Conservation (phyloP, 2,113 vertebrate species). For the Butastur rufipennis region DNA sequence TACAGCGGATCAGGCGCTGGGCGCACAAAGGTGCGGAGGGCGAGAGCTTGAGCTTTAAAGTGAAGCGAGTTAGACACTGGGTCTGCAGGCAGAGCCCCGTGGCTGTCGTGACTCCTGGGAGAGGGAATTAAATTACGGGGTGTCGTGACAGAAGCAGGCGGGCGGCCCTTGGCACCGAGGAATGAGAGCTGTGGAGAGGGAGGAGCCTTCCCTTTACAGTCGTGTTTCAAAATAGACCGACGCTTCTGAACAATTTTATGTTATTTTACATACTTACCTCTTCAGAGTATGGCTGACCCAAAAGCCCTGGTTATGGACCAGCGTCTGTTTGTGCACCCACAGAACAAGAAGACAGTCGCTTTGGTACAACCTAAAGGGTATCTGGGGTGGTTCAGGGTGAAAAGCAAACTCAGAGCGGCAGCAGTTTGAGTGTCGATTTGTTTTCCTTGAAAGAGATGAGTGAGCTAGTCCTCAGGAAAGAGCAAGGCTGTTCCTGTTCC, state of each 20-base stretch:
- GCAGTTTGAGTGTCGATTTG: fast-evolving
- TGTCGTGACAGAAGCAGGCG: fast-evolving
- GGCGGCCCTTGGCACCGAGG: neutral
- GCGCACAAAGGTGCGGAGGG: neutral
- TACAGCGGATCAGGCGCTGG: neutral
- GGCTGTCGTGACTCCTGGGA: neutral
- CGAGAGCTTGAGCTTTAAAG: fast-evolving
- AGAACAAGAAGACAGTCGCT: neutral
- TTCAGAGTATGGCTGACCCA: neutral
- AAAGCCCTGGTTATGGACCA: neutral
- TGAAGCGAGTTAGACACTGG: neutral
- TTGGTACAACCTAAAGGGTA: neutral
- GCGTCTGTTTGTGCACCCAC: neutral
- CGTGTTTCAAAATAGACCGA: neutral
- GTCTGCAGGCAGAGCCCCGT: neutral
- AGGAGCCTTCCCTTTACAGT: neutral
- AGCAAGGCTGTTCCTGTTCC: neutral
- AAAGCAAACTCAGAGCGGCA: neutral
- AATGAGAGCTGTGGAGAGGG: neutral
- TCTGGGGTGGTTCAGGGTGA: neutral
- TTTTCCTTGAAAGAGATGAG: neutral
- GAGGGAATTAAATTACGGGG: neutral
- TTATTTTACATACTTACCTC: neutral
- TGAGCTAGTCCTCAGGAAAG: fast-evolving
- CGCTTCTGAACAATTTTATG: fast-evolving